A percentile compares a stretch with the other conserved stretches of the same genome.
phyloP scores from a whole-genome alignment of 2,113 vertebrate species.

The Paratilapia polleni region DNA sequence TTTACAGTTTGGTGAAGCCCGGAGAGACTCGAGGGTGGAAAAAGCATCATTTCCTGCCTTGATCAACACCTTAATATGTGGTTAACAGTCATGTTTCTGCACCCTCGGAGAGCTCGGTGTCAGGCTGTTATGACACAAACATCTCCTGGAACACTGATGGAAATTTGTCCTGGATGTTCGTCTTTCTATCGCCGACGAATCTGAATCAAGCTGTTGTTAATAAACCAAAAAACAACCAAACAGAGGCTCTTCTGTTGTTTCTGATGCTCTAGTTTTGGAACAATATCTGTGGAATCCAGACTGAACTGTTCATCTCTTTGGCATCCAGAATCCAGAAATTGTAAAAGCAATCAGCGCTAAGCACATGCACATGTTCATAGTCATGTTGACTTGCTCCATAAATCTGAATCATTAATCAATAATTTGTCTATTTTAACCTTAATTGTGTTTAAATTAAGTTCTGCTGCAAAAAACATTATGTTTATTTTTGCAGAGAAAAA shows the following conservation, averaged over 20 bases:
- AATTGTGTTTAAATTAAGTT: too few species aligned
- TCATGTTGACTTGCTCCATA: not conserved
- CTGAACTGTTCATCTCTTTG: not conserved
- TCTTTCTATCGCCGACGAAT: not conserved
- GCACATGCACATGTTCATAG: not conserved
- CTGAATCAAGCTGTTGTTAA: not conserved
- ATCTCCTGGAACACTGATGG: not conserved
- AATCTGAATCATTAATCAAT: not conserved
- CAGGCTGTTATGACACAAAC: not conserved
- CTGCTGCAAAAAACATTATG: too few species aligned
- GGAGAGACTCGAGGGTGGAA: not conserved
- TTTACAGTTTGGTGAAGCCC: not conserved
- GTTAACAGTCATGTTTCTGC: not conserved
- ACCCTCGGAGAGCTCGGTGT: not conserved
- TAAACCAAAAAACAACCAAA: not conserved
- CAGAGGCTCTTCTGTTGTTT: not conserved
- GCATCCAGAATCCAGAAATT: not conserved
- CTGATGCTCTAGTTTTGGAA: rapidly evolving
- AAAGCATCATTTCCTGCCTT: constrained; percentile 1
- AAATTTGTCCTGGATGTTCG: not conserved
- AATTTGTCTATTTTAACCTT: not conserved
- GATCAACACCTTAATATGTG: not conserved
- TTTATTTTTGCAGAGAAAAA: too few species aligned
- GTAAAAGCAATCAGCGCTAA: not conserved
- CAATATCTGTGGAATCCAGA: not conserved